A percentile compares a stretch with the other conserved stretches of the same genome.
Evolutionary conservation across 2,888 invertebrate species (phyloP).

Genomic region (Drosophila mercatorum): DNA sequence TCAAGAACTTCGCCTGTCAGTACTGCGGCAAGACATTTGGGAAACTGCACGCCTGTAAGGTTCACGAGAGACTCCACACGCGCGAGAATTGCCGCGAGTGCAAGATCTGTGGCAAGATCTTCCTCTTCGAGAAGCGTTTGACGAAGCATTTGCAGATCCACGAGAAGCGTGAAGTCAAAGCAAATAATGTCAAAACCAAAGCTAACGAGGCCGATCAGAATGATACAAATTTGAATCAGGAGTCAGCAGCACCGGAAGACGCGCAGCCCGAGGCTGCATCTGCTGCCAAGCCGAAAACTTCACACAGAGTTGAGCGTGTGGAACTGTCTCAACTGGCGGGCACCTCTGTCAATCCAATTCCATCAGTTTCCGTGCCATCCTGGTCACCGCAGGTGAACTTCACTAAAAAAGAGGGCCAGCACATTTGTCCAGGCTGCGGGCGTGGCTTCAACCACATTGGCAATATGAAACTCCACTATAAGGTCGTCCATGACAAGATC

Average conservation of each 20-base stretch:
- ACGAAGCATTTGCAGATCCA: constrained; percentile 81
- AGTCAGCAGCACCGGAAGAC: neutral
- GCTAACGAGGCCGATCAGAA: neutral
- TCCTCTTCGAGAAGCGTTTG: constrained; percentile 79
- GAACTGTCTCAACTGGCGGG: constrained; percentile 81
- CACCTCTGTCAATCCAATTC: constrained; percentile 79
- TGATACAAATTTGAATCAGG: neutral
- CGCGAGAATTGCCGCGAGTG: constrained; percentile 81
- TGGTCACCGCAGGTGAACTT: constrained; percentile 82
- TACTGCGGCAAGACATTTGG: constrained; percentile 82
- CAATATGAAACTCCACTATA: constrained; percentile 81
- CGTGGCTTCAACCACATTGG: constrained; percentile 82
- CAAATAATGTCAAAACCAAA: constrained; percentile 7
- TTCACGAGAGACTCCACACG: constrained; percentile 80
- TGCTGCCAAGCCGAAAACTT: constrained; percentile 65
- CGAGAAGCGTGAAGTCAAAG: constrained; percentile 71
- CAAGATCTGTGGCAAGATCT: constrained; percentile 80
- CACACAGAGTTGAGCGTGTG: constrained; percentile 79
- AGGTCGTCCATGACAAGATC: constrained; percentile 82
- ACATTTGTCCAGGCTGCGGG: constrained; percentile 81
- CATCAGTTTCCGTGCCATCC: constrained; percentile 79
- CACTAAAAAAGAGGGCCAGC: constrained; percentile 82
- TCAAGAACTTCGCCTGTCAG: constrained; percentile 81
- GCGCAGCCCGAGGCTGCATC: neutral
- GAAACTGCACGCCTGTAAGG: constrained; percentile 80